Evolutionary conservation across 2,113 vertebrate genomes (phyloP), one percentile per base, ranked within the genome.

Genomic region (Lethenteron camtschaticum): DNA sequence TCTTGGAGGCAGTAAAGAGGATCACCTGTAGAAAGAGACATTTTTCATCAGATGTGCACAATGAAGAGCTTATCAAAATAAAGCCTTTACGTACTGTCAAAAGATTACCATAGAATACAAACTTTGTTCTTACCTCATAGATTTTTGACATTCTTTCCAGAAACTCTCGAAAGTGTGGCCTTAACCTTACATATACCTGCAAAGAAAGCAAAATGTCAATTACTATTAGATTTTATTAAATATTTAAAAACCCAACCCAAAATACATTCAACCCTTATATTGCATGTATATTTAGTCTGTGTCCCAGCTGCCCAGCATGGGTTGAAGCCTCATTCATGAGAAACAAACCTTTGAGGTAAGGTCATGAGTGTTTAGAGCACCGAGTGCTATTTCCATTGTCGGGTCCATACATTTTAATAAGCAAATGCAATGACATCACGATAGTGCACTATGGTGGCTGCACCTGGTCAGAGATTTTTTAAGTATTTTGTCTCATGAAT

Each of bases 1-100:
- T 81, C 78, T 87, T 88, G 0, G 80, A 82, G 1, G 85, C 85
- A 0, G 86, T 87, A 74, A 84, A 87, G 77, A 87, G 68, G 73
- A 86, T 81, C 74, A 88, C 81, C 86, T 81, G 68, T 63, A 66
- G 24, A 66, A 66, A 24, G 9, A 66, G 2, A 66, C 9, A 66
- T 66, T 66, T 10, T 16, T 10, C n/a, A 66, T 66, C 63, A 66
- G 41, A 41, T 41, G 41, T 41, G 24, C 63, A 66, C n/a, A 66
- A 66, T 24, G 63, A 66, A 66, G 63, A n/a, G 24, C 10, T 66
- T 66, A 66, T 16, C 10, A 66, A 66, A 16, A 16, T 9, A 24
- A 24, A 66, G 10, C 63, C 10, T 66, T 66, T 9, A 16, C 24
- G 63, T n/a, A 24, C 63, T 16, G n/a, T 16, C 10, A 66, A 9